Conservation (phyloP, 2,888 invertebrate species). For the Atethmia centrago region DNA sequence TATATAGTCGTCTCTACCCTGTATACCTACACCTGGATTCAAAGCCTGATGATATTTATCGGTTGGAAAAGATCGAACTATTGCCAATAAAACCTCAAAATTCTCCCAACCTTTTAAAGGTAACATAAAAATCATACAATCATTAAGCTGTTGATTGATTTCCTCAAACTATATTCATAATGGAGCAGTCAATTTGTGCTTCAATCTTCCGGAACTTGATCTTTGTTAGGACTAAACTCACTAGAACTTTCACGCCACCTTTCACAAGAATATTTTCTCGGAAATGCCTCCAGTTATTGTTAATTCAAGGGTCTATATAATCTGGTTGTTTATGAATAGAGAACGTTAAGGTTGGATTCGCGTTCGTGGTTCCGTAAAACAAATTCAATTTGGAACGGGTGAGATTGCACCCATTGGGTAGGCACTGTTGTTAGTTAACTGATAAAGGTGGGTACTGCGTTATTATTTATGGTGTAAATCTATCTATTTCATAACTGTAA, state of each 20-base stretch:
- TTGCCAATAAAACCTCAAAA: background rate
- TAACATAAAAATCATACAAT: constrained; percentile 1
- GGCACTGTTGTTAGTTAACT: constrained; percentile 16
- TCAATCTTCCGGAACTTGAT: constrained; percentile 71
- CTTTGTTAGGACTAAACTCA: constrained; percentile 51
- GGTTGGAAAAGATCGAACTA: background rate
- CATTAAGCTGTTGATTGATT: constrained; percentile 41
- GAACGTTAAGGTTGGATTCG: constrained; percentile 71
- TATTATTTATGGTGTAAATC: background rate
- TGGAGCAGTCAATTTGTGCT: constrained; percentile 51
- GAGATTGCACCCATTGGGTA: constrained; percentile 50
- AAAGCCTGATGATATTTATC: background rate
- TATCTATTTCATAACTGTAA: background rate
- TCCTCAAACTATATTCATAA: constrained; percentile 38
- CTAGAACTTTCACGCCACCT: constrained; percentile 45
- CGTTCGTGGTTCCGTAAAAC: constrained; percentile 71
- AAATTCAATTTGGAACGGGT: constrained; percentile 74
- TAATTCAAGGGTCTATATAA: constrained; percentile 45
- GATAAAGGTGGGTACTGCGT: constrained; percentile 19
- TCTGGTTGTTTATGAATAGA: constrained; percentile 57
- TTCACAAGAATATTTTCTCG: constrained; percentile 21
- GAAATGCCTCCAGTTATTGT: constrained; percentile 17
- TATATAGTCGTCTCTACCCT: background rate
- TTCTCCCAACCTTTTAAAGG: constrained; percentile 3
- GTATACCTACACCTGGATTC: background rate